phyloP scores from a whole-genome alignment of 2,797 vertebrate genomes.

The Sebastes oblongus region DNA sequence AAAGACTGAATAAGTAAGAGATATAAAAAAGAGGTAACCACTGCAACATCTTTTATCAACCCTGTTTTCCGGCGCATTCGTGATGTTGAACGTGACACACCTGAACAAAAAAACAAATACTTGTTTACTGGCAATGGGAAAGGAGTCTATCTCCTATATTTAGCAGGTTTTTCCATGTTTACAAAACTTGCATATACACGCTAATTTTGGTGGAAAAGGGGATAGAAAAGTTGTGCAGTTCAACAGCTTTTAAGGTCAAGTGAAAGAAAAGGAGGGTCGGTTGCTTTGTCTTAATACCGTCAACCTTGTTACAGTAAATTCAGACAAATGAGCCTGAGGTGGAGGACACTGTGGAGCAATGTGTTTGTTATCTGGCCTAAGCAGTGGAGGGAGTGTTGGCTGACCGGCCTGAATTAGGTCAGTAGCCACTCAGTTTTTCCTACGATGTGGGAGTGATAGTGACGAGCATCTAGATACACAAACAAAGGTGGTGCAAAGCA shows the following conservation, averaged over 20 bases:
- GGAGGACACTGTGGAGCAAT: constrained; percentile 24
- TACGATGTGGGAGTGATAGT: constrained; percentile 40
- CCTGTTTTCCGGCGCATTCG: no score
- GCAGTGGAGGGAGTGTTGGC: constrained; percentile 41
- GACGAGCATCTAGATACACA: constrained; percentile 10
- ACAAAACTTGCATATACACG: background rate
- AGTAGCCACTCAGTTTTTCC: constrained; percentile 62
- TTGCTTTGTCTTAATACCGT: background rate
- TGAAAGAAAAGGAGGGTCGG: background rate
- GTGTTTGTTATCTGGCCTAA: constrained; percentile 32
- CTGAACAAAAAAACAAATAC: no score
- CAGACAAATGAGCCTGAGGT: constrained; percentile 29
- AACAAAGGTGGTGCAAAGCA: constrained; percentile 14
- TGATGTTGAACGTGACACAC: no score
- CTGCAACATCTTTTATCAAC: no score
- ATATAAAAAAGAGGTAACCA: no score
- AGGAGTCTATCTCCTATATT: no score
- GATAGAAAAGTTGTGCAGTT: background rate
- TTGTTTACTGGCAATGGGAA: no score
- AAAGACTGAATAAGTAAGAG: no score
- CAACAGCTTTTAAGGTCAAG: constrained; percentile 6
- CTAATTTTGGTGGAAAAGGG: background rate
- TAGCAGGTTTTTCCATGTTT: background rate
- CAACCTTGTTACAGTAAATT: background rate
- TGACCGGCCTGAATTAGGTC: constrained; percentile 47